Base-by-base conservation (phyloP, 2,888 invertebrate species). In the Pollenia amentaria region DNA sequence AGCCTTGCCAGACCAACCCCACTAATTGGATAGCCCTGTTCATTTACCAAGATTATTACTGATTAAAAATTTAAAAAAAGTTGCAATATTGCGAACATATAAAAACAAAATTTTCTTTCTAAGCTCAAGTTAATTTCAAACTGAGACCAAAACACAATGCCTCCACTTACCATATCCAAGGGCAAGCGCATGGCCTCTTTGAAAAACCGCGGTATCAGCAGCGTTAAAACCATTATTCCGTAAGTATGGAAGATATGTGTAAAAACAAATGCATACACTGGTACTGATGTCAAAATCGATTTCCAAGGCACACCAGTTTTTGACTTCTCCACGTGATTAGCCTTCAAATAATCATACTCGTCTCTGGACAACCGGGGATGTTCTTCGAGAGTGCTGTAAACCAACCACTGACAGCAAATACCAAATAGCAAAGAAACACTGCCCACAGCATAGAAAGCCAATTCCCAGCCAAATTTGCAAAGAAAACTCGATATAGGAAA, bases 391-490 rank as follows among this genome's bases (percentile, higher is more conserved):
- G 92, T 93, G 87, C 95, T 95, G 88, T 94, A 94, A 40, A 94
- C 93, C 4, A 93, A 87, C 90, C 90, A 91, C 11, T 89, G 87
- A 12, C 90, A 91, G 7, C 82, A 51, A 3, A 92, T 83, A 7
- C 92, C 91, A 64, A 90, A 91, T 0, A 89, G 0, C 0, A 91
- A 94, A 90, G 91, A 9, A 62, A 90, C 77, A 53, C 84, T 73
- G 48, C 91, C 92, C 38, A 95, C 91, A 11, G 94, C 91, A 90
- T 95, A 95, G 91, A 95, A 96, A 7, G 95, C 94, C 11, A 94
- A 93, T 2, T 94, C 94, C 96, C 96, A 96, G 14, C 95, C 95
- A 78, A 94, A 94, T 83, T 94, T 92, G 90, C 95, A 95, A 9
- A 96, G 90, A 18, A 94, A 92, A 29, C 94, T 95, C 4, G 95